These are phyloP conservation scores for Timema cristinae DNA, from an alignment of 2,888 invertebrate genomes.

Conservation along the genomic window DNA sequence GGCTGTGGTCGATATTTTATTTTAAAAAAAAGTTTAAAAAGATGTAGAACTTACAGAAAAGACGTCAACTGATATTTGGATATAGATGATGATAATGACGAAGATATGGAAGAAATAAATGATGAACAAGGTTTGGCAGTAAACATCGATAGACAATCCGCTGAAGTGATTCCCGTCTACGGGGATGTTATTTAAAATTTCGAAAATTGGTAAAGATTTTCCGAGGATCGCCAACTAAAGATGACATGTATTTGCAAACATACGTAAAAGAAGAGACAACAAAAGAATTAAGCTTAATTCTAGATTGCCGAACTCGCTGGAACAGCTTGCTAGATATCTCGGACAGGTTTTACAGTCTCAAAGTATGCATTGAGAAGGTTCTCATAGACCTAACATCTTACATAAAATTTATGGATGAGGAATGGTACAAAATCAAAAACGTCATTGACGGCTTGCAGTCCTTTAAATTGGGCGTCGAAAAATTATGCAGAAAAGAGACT, in stretches of 20 bases:
- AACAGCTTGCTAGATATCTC: neutral
- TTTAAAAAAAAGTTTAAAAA: neutral
- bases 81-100: neutral
- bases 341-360: neutral
- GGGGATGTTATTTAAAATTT: neutral
- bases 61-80: slow-evolving; percentile 7
- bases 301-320: neutral
- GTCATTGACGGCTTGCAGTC: neutral
- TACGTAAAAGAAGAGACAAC: neutral
- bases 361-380: neutral
- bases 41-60: slow-evolving; percentile 6
- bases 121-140: neutral
- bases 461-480: neutral
- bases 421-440: slow-evolving; percentile 12
- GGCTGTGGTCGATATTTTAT: neutral
- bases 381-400: slow-evolving; percentile 3
- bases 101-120: neutral
- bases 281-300: slow-evolving; percentile 5
- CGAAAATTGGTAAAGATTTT: neutral
- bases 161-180: neutral
- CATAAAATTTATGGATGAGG: slow-evolving; percentile 15
- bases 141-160: neutral
- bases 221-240: too few species aligned
- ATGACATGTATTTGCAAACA: neutral
- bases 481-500: neutral